These are phyloP conservation scores for Holocentrus rufus DNA, from an alignment of 2,797 vertebrate genomes.

Conservation along the genomic window DNA sequence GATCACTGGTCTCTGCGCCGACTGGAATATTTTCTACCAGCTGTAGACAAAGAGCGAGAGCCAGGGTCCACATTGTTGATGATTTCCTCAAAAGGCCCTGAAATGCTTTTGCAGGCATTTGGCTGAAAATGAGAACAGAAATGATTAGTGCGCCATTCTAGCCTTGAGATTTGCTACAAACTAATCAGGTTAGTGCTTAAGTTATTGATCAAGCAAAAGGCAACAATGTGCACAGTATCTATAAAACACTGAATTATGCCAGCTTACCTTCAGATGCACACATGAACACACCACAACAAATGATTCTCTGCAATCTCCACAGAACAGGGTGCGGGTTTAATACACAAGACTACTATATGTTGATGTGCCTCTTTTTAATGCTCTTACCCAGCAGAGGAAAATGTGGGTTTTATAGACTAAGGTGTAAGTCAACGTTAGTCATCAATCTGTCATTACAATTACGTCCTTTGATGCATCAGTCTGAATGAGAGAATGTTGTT, in stretches of 20 bases:
- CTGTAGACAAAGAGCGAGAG: slow-evolving; percentile 68
- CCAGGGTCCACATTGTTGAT: slow-evolving; percentile 70
- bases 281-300: slow-evolving; percentile 34
- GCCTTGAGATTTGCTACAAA: slow-evolving; percentile 50
- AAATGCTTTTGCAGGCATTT: slow-evolving; percentile 39
- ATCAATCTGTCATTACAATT: slow-evolving; percentile 78
- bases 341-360: slow-evolving; percentile 42
- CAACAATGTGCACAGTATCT: slow-evolving; percentile 29
- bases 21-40: slow-evolving; percentile 61
- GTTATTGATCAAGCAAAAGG: slow-evolving; percentile 50
- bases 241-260: slow-evolving; percentile 41
- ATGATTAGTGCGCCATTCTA: slow-evolving; percentile 59
- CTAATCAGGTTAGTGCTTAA: slow-evolving; percentile 32
- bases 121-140: slow-evolving; percentile 53
- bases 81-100: slow-evolving; percentile 54
- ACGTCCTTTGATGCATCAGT: slow-evolving; percentile 74
- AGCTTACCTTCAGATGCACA: slow-evolving; percentile 70
- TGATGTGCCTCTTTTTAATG: slow-evolving; percentile 49
- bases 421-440: slow-evolving; percentile 72
- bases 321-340: slow-evolving; percentile 36
- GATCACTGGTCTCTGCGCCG: slow-evolving; percentile 51
- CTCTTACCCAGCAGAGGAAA: slow-evolving; percentile 52
- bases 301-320: slow-evolving; percentile 32
- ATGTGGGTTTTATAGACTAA: slow-evolving; percentile 74
- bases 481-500: slow-evolving; percentile 63